Conservation (phyloP, 2,888 invertebrate species). For the Psylliodes chrysocephalus region DNA sequence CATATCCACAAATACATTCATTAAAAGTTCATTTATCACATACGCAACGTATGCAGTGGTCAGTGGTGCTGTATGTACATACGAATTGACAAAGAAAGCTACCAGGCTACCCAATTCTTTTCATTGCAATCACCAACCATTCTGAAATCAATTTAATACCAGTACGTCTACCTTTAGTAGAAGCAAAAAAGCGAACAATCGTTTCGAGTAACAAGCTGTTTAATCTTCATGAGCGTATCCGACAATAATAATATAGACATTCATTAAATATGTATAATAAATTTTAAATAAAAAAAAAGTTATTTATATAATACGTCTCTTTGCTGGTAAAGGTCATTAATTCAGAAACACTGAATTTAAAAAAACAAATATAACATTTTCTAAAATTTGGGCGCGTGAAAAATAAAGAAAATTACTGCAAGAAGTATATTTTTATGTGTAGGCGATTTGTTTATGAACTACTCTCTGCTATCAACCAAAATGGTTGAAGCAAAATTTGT, state of each 20-base stretch:
- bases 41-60: conserved; percentile 7
- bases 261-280: no score
- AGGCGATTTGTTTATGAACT: no score
- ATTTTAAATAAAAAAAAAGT: no score
- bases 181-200: conserved; percentile 27
- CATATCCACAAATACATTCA: conserved; percentile 14
- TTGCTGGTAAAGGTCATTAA: no score
- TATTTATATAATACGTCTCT: no score
- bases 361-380: no score
- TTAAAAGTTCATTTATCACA: conserved; percentile 27
- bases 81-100: conserved; percentile 27
- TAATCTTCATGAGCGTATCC: conserved; percentile 1
- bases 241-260: neutral
- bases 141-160: conserved; percentile 22
- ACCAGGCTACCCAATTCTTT: conserved; percentile 31
- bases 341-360: no score
- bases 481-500: no score
- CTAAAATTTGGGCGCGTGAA: no score
- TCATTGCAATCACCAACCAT: conserved; percentile 21
- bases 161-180: conserved; percentile 15
- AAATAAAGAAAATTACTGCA: no score
- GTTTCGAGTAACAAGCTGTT: conserved; percentile 14
- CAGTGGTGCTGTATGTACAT: conserved; percentile 12
- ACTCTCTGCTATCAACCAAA: no score
- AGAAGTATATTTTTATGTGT: no score